Evolutionary conservation across 2,888 invertebrate species (phyloP), one percentile per base, ranked within the genome.

Genomic region (Brachyopa scutellaris): DNA sequence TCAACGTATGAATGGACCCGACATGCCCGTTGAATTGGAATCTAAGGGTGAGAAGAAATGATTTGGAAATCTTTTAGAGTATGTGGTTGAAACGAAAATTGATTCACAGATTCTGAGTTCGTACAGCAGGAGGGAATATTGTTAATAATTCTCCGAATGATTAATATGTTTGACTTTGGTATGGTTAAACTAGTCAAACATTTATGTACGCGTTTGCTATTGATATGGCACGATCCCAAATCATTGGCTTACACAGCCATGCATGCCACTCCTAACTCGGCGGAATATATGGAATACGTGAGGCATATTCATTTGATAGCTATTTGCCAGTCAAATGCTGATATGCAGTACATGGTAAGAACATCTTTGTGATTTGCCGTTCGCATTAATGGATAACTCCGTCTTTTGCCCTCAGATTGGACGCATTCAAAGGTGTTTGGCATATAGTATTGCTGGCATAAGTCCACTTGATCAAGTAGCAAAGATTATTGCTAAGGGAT

Each of bases 161-260:
- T 88, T 0, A 88, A 89, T 49, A 84, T 89, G 15, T 88, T 90
- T 21, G 89, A 89, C 79, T 85, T 87, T 0, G 86, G 86, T 4
- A 88, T 86, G 69, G 86, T 88, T 69, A 89, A 89, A 59, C 86
- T 87, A 2, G 88, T 89, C 0, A 89, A 89, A 40, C 87, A 86
- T 7, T 78, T 89, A 0, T 86, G 89, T 0, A 78, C 89, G 61
- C 87, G 89, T 1, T 84, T 88, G 6, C 82, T 89, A 13, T 84
- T 86, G 0, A 88, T 89, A 5, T 89, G 89, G 89, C 59, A 72
- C 7, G 70, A 77, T 17, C 1, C n/a, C 31, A 19, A 23, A 2
- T 73, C 73, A 11, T 5, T 31, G 17, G 70, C 77, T 33, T 33
- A 64, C n/a, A 53, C 4, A 17, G 6, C 47, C 0, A 29, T 82